Base-by-base conservation (phyloP, 2,113 vertebrate species). In the Scophthalmus maximus region DNA sequence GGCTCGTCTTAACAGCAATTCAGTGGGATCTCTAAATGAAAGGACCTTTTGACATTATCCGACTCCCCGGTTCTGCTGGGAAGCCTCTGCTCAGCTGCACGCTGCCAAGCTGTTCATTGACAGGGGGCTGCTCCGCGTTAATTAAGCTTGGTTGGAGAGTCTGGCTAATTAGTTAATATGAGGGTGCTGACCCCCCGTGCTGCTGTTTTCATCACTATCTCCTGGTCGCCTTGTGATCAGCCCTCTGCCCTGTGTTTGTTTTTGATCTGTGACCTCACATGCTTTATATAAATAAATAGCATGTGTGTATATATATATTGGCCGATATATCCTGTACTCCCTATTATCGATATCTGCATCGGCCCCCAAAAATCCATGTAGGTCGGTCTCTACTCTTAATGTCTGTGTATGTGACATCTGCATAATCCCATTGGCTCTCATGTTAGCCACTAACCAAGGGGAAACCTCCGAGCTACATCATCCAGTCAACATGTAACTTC, bases 141-240 rank as follows among this genome's bases (percentile, higher is more conserved):
- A 91, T 90, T 81, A 87, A 59, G 59, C 70, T 50, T 79, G 56
- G 68, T 60, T 66, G 84, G 51, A 74, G 69, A 70, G 63, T 8
- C 73, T 73, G 49, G 72, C 68, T 87, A 86, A 90, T 92, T 88
- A 88, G 67, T 68, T 63, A 8, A n/a, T 78, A 72, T 73, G 53
- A 57, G 53, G 69, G 69, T 2, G 4, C 59, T 73, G 69, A 79
- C 72, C 81, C 67, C 64, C 47, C 2, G 46, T 27, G 66, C 27
- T 58, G 68, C 77, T 84, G 76, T 74, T 84, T 87, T 87, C 67
- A 79, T 85, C 69, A 14, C 27, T 42, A 36, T 62, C 68, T 68
- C 22, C 42, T 70, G 75, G 52, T 49, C 42, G 42, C 60, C 60
- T 69, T 87, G 83, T 85, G 73, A 88, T 81, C 71, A 50, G 46